A percentile compares a stretch with the other conserved stretches of the same genome.
These are phyloP conservation scores for Mythimna impura DNA, from an alignment of 2,888 invertebrate genomes.

Conservation along the genomic window DNA sequence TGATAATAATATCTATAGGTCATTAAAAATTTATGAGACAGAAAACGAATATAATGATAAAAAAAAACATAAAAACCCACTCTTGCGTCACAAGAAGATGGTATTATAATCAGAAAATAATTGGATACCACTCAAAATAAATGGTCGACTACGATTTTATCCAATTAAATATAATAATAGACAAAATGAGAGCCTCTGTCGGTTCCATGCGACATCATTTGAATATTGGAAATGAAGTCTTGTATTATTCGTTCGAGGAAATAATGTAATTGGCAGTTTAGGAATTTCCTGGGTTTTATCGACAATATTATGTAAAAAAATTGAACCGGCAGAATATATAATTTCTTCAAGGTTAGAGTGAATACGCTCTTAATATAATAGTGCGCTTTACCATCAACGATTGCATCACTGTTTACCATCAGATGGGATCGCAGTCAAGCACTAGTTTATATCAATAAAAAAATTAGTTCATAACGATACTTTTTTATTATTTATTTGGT, in stretches of 20 bases:
- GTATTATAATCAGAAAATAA: constrained; percentile 58
- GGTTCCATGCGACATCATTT: constrained; percentile 50
- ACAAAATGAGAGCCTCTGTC: constrained; percentile 43
- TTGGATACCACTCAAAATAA: constrained; percentile 54
- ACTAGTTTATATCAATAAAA: too few species aligned
- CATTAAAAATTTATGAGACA: constrained; percentile 14
- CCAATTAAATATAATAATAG: constrained; percentile 64
- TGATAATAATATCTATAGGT: background rate
- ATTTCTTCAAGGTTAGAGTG: too few species aligned
- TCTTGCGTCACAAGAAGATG: constrained; percentile 8
- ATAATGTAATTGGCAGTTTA: constrained; percentile 19
- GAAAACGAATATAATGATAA: background rate
- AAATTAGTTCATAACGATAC: too few species aligned
- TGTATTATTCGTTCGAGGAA: constrained; percentile 31
- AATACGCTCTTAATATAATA: too few species aligned
- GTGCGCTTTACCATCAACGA: too few species aligned
- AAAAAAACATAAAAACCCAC: background rate
- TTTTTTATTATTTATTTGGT: too few species aligned
- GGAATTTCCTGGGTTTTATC: background rate
- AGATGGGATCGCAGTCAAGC: too few species aligned
- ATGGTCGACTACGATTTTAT: constrained; percentile 46
- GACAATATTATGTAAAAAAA: background rate
- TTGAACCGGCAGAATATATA: background rate
- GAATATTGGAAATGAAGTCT: constrained; percentile 57
- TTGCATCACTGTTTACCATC: too few species aligned